Conservation (phyloP, 2,797 vertebrate species). For the Spinus olivaceus region DNA sequence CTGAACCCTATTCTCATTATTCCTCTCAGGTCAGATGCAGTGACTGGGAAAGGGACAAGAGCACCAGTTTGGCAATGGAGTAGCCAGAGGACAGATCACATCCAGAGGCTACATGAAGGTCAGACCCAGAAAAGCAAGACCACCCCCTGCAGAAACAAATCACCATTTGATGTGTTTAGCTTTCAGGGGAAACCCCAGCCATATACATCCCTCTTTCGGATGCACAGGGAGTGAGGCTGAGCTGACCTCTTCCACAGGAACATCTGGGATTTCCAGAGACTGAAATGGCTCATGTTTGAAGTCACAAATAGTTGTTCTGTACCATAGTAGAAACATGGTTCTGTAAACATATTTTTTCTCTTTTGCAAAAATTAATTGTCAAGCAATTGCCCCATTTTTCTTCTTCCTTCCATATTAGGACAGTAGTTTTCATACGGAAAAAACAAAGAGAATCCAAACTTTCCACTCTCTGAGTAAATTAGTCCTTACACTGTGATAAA, state of each 20-base stretch:
- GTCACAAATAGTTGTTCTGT: slow-evolving; percentile 4
- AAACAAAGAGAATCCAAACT: neutral
- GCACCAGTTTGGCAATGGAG: neutral
- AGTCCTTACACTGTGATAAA: neutral
- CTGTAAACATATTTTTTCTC: slow-evolving; percentile 34
- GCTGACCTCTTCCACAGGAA: neutral
- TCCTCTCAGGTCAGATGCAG: neutral
- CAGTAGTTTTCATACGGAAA: neutral
- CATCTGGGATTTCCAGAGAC: neutral
- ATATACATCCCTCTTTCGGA: neutral
- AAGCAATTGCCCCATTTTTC: neutral
- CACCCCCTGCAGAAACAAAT: neutral
- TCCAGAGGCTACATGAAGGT: neutral
- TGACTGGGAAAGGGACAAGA: neutral
- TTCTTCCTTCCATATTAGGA: slow-evolving; percentile 1
- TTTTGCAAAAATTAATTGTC: slow-evolving; percentile 26
- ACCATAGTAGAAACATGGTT: neutral
- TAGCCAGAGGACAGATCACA: neutral
- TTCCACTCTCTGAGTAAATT: neutral
- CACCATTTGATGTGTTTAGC: neutral
- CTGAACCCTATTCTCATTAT: neutral
- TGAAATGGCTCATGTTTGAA: slow-evolving; percentile 25
- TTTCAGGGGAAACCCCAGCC: neutral
- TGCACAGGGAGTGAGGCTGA: neutral
- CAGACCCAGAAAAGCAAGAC: neutral